Base-by-base conservation (phyloP, 2,113 vertebrate species). In the Plotosus lineatus region DNA sequence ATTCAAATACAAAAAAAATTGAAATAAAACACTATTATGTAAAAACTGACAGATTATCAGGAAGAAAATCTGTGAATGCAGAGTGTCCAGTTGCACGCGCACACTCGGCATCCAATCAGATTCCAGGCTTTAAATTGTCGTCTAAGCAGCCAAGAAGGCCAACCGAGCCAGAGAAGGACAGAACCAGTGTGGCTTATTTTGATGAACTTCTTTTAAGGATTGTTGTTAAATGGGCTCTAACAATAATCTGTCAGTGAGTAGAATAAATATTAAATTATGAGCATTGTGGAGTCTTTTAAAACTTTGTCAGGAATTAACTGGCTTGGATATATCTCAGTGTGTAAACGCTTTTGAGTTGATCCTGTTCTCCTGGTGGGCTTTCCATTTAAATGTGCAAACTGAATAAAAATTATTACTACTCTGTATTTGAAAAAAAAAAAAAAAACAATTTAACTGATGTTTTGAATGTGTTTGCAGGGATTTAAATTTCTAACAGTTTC, bases 181-280 rank as follows among this genome's bases (percentile, higher is more conserved):
- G 33, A 63, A 31, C 31, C 31, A 48, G 28, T 58, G 5, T 6
- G 53, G 63, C n/a, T n/a, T n/a, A n/a, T n/a, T 14, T n/a, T 8
- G 42, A 2, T 75, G 56, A 28, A 61, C 46, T 17, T n/a, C n/a
- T n/a, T n/a, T n/a, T n/a, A n/a, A n/a, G n/a, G n/a, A n/a, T n/a
- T n/a, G n/a, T n/a, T n/a, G n/a, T n/a, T n/a, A n/a, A n/a, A n/a
- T n/a, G n/a, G n/a, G n/a, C n/a, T n/a, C n/a, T n/a, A 23, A 94
- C 92, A 2, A 68, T 94, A 36, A 90, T 92, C 23, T 90, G 92
- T 85, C 93, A 94, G 92, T 94, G 92, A 92, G 93, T 92, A 61
- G 38, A 21, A 17, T n/a, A 33, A 48, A 14, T 36, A 10, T 69
- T 19, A 42, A 28, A 21, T 50, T 26, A 38, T 31, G 38, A 58